phyloP scores from a whole-genome alignment of 2,113 vertebrate genomes.

The Pterophyllum scalare region DNA sequence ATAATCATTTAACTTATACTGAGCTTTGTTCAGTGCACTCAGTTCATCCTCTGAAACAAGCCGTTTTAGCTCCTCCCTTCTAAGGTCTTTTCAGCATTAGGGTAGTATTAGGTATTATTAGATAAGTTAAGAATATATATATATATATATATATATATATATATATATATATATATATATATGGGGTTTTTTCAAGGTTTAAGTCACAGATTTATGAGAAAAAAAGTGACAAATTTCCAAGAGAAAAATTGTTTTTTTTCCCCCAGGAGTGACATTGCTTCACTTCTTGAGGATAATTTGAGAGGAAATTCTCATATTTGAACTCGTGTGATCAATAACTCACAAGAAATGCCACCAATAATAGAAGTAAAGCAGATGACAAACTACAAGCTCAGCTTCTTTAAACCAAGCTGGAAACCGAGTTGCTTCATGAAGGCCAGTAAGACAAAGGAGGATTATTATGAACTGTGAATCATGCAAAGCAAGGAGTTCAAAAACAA shows the following conservation, averaged over 20 bases:
- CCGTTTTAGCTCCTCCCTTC: background rate
- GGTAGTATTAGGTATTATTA: too few species aligned
- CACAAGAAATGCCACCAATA: background rate
- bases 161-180: too few species aligned
- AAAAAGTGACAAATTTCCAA: too few species aligned
- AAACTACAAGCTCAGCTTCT: background rate
- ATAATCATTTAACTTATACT: background rate
- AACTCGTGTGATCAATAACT: too few species aligned
- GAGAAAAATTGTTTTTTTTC: background rate
- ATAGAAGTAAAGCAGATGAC: accelerated
- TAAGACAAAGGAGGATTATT: accelerated
- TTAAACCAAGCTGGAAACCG: accelerated
- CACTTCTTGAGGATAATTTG: background rate
- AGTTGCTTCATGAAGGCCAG: background rate
- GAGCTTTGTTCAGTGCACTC: background rate
- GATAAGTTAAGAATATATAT: too few species aligned
- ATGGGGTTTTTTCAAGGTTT: too few species aligned
- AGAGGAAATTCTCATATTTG: too few species aligned
- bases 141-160: too few species aligned
- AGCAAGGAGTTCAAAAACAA: background rate
- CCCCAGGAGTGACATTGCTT: background rate
- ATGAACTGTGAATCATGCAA: background rate
- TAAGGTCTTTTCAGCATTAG: background rate
- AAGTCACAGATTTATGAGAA: too few species aligned
- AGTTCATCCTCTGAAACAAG: background rate